Evolutionary conservation across 1,140 invertebrate species (phyloP).

Genomic region (Phymorhynchus buccinoides): DNA sequence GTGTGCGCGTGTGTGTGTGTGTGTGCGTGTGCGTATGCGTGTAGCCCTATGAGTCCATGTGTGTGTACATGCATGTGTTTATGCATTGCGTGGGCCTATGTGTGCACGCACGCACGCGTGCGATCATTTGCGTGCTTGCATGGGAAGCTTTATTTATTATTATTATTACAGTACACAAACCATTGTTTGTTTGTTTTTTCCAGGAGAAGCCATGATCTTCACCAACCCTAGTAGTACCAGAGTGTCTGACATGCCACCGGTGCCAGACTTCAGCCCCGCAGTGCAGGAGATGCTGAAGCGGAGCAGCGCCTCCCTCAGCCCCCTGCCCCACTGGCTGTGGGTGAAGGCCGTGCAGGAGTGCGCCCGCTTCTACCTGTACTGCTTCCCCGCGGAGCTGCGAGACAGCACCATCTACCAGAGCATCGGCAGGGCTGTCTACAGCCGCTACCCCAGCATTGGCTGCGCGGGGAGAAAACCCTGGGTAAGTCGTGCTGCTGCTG

Average conservation of each 20-base stretch:
- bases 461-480: neutral
- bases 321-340: neutral
- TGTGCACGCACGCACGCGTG: neutral
- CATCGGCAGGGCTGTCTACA: neutral
- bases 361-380: neutral
- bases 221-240: no score
- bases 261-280: neutral
- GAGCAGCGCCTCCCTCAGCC: neutral
- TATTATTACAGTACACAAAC: no score
- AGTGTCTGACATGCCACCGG: neutral
- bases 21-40: conserved; percentile 8
- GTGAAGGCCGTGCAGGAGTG: neutral
- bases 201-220: no score
- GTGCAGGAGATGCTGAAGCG: neutral
- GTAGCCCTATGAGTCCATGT: neutral
- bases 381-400: neutral
- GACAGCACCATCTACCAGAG: conserved; percentile 12
- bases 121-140: no score
- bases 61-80: neutral
- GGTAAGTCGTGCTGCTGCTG: neutral
- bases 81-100: no score
- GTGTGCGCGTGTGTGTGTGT: neutral
- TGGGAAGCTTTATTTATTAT: no score
- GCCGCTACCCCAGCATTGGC: neutral
- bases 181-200: neutral